Conservation (phyloP, 2,888 invertebrate genomes). For the Ceratothoa steindachneri region DNA sequence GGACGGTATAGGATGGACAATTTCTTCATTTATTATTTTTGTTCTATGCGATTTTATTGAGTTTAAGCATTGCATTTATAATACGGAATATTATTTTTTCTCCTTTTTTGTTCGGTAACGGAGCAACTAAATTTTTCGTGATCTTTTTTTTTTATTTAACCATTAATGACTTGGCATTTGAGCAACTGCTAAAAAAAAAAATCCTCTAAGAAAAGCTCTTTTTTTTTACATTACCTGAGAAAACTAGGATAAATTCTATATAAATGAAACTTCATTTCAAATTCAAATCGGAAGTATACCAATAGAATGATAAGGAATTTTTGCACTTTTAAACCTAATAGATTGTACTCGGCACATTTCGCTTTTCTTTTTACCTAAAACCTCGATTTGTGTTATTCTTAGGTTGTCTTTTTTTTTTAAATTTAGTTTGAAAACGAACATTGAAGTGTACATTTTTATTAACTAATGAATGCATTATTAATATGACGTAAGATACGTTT, state of each 20-base stretch:
- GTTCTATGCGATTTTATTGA: background rate
- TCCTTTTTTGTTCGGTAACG: background rate
- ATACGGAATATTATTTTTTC: background rate
- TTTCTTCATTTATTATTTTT: background rate
- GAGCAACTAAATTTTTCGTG: background rate
- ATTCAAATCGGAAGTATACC: slow-evolving; percentile 10
- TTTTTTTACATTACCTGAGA: background rate
- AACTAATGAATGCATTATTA: slow-evolving; percentile 6
- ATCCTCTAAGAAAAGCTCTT: background rate
- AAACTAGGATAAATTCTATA: background rate
- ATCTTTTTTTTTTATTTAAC: background rate
- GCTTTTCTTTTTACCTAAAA: background rate
- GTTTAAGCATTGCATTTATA: background rate
- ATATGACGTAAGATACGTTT: slow-evolving; percentile 1
- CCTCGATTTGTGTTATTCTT: background rate
- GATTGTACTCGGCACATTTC: slow-evolving; percentile 2
- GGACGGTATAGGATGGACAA: slow-evolving; percentile 47
- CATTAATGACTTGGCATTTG: background rate
- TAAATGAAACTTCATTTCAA: background rate
- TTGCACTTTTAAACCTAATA: background rate
- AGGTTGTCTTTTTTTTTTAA: background rate
- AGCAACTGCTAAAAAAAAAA: background rate
- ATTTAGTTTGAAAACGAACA: background rate
- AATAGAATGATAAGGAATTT: slow-evolving; percentile 12
- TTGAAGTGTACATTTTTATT: background rate